Percentiles rank a stretch among this genome's conserved stretches.
Conservation (phyloP, 2,888 invertebrate species). For the Brachyptera putata region DNA sequence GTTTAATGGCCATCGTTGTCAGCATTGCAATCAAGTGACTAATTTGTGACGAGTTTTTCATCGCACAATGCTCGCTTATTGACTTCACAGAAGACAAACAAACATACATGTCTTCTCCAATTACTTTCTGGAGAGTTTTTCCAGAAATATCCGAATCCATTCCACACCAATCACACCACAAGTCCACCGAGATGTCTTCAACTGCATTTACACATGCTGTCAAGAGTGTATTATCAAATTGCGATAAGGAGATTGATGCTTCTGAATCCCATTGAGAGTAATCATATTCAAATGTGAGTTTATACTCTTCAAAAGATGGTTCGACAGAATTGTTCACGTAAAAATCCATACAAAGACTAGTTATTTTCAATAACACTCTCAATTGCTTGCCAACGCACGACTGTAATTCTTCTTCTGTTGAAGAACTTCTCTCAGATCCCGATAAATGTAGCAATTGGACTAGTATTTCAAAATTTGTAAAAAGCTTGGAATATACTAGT, state of each 20-base stretch:
- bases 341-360: background rate
- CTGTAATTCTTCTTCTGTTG: background rate
- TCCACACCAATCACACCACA: constrained; percentile 25
- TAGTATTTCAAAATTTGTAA: background rate
- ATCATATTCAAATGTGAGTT: background rate
- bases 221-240: background rate
- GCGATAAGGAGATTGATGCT: background rate
- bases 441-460: background rate
- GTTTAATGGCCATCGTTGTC: constrained; percentile 24
- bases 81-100: constrained; percentile 2
- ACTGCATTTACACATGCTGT: background rate
- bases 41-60: background rate
- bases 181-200: constrained; percentile 22
- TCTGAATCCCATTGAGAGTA: background rate
- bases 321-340: background rate
- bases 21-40: constrained; percentile 19
- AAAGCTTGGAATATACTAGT: background rate
- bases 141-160: constrained; percentile 14
- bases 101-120: constrained; percentile 27
- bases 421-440: too few species aligned
- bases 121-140: constrained; percentile 23
- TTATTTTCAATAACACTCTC: background rate
- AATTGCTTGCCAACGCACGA: background rate
- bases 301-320: background rate
- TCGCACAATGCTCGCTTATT: background rate